phyloP scores from a whole-genome alignment of 2,888 invertebrate species.

The Heteromurus nitidus region DNA sequence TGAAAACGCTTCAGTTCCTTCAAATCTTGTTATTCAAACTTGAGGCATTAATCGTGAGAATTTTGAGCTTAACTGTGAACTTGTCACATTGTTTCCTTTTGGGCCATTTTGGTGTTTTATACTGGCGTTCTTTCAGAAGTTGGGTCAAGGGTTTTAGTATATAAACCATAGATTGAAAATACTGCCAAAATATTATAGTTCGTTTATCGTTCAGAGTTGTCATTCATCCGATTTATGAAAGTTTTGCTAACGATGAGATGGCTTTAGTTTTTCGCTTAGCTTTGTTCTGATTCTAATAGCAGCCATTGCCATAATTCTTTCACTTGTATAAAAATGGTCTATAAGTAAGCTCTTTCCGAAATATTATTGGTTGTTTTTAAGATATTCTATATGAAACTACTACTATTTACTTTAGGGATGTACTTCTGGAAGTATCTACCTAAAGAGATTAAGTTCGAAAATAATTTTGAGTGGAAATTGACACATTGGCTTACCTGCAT shows the following conservation, averaged over 20 bases:
- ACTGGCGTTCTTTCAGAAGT: not conserved
- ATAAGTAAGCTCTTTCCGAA: not conserved
- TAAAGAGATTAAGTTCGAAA: not conserved
- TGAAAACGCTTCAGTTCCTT: too few species aligned
- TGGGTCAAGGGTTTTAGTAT: not conserved
- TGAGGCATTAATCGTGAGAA: too few species aligned
- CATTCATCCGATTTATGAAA: not conserved
- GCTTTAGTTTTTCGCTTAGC: not conserved
- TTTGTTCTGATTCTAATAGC: too few species aligned
- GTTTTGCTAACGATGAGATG: not conserved
- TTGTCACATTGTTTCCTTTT: too few species aligned
- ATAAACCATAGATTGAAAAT: not conserved
- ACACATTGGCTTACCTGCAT: slow-evolving; percentile 52
- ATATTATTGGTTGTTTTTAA: not conserved
- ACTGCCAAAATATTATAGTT: not conserved
- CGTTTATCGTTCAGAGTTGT: not conserved
- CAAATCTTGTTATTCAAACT: too few species aligned
- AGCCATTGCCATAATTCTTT: not conserved
- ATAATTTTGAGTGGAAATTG: not conserved
- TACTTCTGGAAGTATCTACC: too few species aligned
- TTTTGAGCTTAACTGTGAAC: too few species aligned
- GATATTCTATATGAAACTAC: not conserved
- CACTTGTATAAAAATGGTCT: not conserved
- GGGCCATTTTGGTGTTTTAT: too few species aligned
- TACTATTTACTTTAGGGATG: too few species aligned